Evolutionary conservation across 2,888 invertebrate species (phyloP), one percentile per base, ranked within the genome.

Genomic region (Caenorhabditis sp.): DNA sequence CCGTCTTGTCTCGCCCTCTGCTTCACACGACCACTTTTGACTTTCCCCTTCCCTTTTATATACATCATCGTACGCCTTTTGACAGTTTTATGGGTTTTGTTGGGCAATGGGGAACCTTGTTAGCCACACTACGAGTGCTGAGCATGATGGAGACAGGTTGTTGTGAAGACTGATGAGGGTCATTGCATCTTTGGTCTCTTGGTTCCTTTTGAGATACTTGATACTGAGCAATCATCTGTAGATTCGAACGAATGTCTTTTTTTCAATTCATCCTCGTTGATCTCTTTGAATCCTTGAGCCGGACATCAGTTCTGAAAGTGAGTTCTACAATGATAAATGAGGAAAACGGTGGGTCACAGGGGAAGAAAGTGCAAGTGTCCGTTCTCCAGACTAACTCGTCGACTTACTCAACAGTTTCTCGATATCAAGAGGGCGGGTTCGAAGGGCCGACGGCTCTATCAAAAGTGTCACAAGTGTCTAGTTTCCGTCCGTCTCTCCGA

Each of bases 381-480:
- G 40, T 4, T 22, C 22, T 32, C 32, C 50, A 32, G 22, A n/a
- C 13, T 18, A 18, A 44, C 55, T 24, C n/a, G 28, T 32, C 32
- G 32, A 32, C 32, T 32, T 9, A 50, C n/a, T 18, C 35, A 32
- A 58, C 60, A 70, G 24, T 47, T 50, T 60, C 1, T 37, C 51
- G 60, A 61, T 18, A 47, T 47, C 47, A 47, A 47, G 47, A 47
- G 47, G 47, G 18, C n/a, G 47, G 32, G 9, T 40, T 13, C 32
- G 32, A 13, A 40, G 40, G 40, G 26, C n/a, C 32, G 1, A 51
- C 26, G 61, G 61, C 61, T 62, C 56, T 72, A 72, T 72, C 64
- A 72, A 64, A 47, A 62, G 64, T 64, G 72, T 72, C 72, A 72
- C 72, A 72, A 72, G 72, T 72, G 51, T 61, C 53, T 62, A 62